Conservation (phyloP, 2,888 invertebrate genomes). For the Mesorhabditis sp. region DNA sequence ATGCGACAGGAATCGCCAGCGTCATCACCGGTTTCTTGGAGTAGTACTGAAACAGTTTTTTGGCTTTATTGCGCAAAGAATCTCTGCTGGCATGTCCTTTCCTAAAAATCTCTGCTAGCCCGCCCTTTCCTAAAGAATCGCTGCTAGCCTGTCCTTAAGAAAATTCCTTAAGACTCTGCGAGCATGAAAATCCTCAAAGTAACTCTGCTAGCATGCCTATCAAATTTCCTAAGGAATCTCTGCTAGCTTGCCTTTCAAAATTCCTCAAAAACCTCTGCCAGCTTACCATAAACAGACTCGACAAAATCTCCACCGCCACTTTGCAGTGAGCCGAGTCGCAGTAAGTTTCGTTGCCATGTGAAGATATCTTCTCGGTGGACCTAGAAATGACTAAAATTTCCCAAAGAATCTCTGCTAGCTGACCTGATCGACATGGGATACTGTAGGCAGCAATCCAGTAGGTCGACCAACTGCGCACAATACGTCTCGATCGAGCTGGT, state of each 20-base stretch:
- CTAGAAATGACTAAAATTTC: no score
- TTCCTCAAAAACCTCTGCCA: background rate
- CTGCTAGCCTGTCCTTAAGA: background rate
- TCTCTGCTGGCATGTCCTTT: conserved; percentile 4
- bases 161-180: background rate
- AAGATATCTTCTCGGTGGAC: no score
- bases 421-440: conserved; percentile 62
- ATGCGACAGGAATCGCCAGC: conserved; percentile 80
- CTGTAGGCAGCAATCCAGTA: conserved; percentile 81
- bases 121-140: conserved; percentile 63
- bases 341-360: conserved; percentile 66
- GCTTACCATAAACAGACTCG: conserved; percentile 84
- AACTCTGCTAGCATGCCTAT: conserved; percentile 3
- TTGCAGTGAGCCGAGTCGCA: conserved; percentile 93
- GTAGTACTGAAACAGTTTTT: conserved; percentile 67
- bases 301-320: conserved; percentile 89
- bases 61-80: conserved; percentile 8
- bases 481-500: conserved; percentile 82
- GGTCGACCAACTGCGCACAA: conserved; percentile 75
- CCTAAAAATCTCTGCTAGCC: conserved; percentile 50
- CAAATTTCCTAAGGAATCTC: conserved; percentile 9
- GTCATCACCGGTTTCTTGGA: conserved; percentile 75
- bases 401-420: background rate
- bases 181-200: conserved; percentile 35
- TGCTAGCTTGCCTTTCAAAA: background rate